Base-by-base conservation (phyloP, 1,140 invertebrate species). In the Metopolophium dirhodum region DNA sequence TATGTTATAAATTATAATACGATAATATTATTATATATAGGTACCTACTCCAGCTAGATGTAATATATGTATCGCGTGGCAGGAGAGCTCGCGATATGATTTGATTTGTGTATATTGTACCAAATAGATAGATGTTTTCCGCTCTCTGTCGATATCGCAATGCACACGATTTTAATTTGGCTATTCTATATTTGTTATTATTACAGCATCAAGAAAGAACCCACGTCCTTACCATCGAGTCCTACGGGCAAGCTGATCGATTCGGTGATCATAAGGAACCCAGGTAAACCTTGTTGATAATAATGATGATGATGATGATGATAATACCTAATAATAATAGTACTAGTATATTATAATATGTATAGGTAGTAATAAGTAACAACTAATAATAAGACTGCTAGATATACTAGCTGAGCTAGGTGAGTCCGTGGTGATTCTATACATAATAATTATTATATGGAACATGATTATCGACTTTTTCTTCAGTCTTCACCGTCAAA, bases 171-270 rank as follows among this genome's bases (percentile, higher is more conserved):
- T n/a, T 77, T 77, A 77, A 77, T 35, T 77, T 77, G 61, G n/a
- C 30, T 77, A 7, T 6, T 77, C 30, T 77, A 11, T 61, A 11
- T 87, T 51, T 51, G 85, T 95, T 95, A 95, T 94, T 93, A 94
- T 96, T 96, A 95, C 95, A 96, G 96, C 94, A 95, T 96, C 94
- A 95, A 95, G 94, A 96, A 96, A 94, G 95, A 96, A 85, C 95
- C 95, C 94, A 95, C 95, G 94, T 95, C 95, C 94, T 95, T 96
- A 94, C 96, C 96, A 89, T 95, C 95, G 94, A 96, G 96, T 95
- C 96, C 96, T 94, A 95, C 96, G 91, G 96, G 96, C 95, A 95
- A 96, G 85, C 95, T 95, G 94, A 96, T 96, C 94, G 96, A 96
- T 87, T 95, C 95, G 93, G 95, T 95, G 91, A 95, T 95, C 94